phyloP scores from a whole-genome alignment of 2,113 vertebrate genomes.

The Riparia riparia region DNA sequence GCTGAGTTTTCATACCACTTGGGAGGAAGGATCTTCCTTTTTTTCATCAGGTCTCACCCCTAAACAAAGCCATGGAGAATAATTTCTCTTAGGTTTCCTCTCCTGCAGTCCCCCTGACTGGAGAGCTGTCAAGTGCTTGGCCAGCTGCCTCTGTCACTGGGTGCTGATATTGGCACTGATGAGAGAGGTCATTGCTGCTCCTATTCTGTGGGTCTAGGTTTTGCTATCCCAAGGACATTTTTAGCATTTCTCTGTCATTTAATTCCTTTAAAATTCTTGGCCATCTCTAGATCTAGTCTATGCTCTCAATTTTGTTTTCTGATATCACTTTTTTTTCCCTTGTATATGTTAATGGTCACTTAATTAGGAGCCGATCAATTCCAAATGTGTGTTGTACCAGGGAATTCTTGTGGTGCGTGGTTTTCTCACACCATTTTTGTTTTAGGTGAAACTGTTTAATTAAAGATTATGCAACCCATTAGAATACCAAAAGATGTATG shows the following conservation, averaged over 20 bases:
- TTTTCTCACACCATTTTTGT: not conserved
- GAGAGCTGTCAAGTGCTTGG: not conserved
- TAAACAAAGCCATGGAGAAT: not conserved
- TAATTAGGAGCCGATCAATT: not conserved
- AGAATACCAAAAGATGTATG: not conserved
- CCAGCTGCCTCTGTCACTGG: not conserved
- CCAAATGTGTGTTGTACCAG: not conserved
- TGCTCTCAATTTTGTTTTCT: not conserved
- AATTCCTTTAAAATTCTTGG: not conserved
- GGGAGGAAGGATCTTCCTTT: not conserved
- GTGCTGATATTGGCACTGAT: not conserved
- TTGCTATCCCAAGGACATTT: not conserved
- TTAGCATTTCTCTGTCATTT: not conserved
- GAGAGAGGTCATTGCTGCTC: not conserved
- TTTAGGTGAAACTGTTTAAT: not conserved
- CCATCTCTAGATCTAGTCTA: not conserved
- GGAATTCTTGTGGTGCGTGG: accelerated
- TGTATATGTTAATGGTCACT: accelerated
- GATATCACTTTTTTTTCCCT: accelerated
- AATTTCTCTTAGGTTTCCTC: not conserved
- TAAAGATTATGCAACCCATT: not conserved
- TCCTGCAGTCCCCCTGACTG: not conserved
- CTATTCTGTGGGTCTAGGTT: not conserved
- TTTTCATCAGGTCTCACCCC: not conserved
- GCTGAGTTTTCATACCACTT: not conserved